These are phyloP conservation scores for Cephalopholis sonnerati DNA, from an alignment of 2,113 vertebrate species.

Conservation along the genomic window DNA sequence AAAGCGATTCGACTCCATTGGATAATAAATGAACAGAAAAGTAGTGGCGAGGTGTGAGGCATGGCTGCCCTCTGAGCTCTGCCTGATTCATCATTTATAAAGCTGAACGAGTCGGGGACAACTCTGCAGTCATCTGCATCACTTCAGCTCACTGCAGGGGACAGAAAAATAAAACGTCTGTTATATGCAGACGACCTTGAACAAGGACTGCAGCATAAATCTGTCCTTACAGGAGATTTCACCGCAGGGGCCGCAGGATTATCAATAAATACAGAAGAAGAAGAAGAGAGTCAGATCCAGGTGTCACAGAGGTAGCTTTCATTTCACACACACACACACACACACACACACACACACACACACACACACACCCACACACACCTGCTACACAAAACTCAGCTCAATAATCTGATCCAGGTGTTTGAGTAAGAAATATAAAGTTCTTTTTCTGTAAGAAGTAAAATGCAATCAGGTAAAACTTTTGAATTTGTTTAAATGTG, in stretches of 20 bases:
- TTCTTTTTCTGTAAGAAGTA: no score
- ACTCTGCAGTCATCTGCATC: slow-evolving; percentile 36
- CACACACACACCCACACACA: no score
- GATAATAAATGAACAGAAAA: slow-evolving; percentile 19
- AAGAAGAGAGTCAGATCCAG: neutral
- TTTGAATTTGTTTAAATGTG: no score
- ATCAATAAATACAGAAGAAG: slow-evolving; percentile 40
- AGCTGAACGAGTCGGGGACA: slow-evolving; percentile 12
- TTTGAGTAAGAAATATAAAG: no score
- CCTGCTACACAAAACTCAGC: no score
- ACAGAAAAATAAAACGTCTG: slow-evolving; percentile 32
- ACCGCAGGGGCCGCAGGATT: neutral
- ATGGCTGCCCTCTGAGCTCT: slow-evolving; percentile 8
- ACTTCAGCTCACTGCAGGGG: slow-evolving; percentile 35
- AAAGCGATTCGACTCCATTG: neutral
- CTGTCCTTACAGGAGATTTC: slow-evolving; percentile 10
- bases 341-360: no score
- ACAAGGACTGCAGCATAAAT: slow-evolving; percentile 11
- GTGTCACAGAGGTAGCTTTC: neutral
- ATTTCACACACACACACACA: neutral
- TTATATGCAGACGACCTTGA: slow-evolving; percentile 38
- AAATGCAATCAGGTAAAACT: no score
- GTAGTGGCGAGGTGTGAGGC: neutral
- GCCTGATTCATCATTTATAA: slow-evolving; percentile 48
- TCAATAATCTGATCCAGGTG: neutral